Base-by-base conservation (phyloP, 2,888 invertebrate genomes). In the Eulithis prunata region DNA sequence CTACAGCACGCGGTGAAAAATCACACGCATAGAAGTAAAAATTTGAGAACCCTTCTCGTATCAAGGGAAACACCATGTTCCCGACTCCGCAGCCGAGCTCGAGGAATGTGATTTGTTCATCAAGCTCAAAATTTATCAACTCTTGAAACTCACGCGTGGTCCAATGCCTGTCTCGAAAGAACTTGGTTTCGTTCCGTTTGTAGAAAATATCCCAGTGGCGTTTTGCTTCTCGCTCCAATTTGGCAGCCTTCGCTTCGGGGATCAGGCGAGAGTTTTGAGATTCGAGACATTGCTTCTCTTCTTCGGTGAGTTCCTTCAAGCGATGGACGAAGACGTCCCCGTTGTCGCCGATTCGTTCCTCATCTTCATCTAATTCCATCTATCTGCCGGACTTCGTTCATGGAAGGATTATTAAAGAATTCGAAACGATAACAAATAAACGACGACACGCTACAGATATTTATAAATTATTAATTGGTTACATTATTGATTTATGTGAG, bases 31-130 rank as follows among this genome's bases (percentile, higher is more conserved):
- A 96, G 82, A 95, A 96, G 74, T 95, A 94, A 72, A 95, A 94
- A 72, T 93, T 90, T 0, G 86, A 79, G 61, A 94, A 93, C 0
- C 96, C 95, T 78, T 97, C 97, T 79, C 97, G 96, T 0, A 99
- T 86, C 57, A 99, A 86, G 0, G 99, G 99, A 87, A 96, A 99
- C 55, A 99, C 94, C 85, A 99, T 97, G 90, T 99, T 99, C 0
- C 99, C 99, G 8, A 99, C 99, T 3, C 99, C 99, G 85, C 99
- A 99, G 0, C 99, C 99, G 6, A 98, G 95, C 90, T 99, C 99
- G 21, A 97, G 88, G 58, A 97, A 91, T 11, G 88, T 85, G 78
- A 96, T 94, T 61, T 94, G 94, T 64, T 95, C 89, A 3, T 88
- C 90, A 82, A 94, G 74, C 85, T 90, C 83, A 62, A 90, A 93